Evolutionary conservation across 2,888 invertebrate genomes (phyloP).

Genomic region (Anthophora plumipes): DNA sequence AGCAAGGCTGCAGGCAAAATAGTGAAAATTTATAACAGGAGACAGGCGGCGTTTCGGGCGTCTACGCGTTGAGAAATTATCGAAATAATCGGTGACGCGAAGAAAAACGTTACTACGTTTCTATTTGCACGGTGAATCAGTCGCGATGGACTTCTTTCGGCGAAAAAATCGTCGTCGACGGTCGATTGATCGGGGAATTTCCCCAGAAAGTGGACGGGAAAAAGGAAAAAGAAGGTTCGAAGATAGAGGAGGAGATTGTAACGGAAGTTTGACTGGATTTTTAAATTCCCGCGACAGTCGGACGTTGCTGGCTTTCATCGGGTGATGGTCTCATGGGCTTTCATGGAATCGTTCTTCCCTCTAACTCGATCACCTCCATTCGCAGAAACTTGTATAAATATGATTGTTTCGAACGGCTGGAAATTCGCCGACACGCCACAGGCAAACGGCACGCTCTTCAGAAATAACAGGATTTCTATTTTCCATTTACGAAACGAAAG

Average conservation of each 20-base stretch:
- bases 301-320: slow-evolving; percentile 8
- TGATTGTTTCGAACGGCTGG: background rate
- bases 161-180: slow-evolving; percentile 8
- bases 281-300: slow-evolving; percentile 3
- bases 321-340: slow-evolving; percentile 10
- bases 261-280: slow-evolving; percentile 4
- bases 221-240: background rate
- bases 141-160: slow-evolving; percentile 6
- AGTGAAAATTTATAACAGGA: slow-evolving; percentile 32
- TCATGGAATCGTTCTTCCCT: slow-evolving; percentile 20
- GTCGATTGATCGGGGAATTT: background rate
- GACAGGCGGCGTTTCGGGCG: background rate
- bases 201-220: background rate
- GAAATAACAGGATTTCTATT: background rate
- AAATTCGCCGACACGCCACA: background rate
- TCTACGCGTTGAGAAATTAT: slow-evolving; percentile 29
- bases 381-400: slow-evolving; percentile 22
- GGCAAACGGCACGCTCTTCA: too few relatives aligned
- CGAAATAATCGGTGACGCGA: too few relatives aligned
- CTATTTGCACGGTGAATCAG: too few relatives aligned
- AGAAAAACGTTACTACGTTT: too few relatives aligned
- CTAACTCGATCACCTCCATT: slow-evolving; percentile 9
- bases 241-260: background rate
- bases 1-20: slow-evolving; percentile 21
- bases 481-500: background rate